Percentiles rank a stretch among this genome's conserved stretches.
These are phyloP conservation scores for Nyctalus aviator DNA, from an alignment of 2,797 vertebrate species.

Conservation along the genomic window DNA sequence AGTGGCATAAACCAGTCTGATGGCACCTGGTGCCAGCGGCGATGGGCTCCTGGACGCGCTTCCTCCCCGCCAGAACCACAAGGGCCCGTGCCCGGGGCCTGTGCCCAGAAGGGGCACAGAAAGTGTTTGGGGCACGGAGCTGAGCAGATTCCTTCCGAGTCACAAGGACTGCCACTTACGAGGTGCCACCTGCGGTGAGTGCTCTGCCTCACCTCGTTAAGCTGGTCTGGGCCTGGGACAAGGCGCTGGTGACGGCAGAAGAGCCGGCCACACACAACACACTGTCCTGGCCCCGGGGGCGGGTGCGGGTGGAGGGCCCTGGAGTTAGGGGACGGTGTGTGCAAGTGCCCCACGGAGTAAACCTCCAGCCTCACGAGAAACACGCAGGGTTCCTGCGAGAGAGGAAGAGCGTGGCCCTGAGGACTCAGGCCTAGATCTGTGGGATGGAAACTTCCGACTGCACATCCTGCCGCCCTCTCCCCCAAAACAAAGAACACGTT, in stretches of 20 bases:
- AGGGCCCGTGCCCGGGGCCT: neutral
- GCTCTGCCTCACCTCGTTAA: conserved; percentile 1
- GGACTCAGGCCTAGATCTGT: neutral
- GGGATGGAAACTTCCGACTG: neutral
- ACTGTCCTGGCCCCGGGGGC: neutral
- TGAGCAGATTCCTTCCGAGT: neutral
- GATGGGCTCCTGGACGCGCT: neutral
- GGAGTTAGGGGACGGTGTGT: rapidly evolving
- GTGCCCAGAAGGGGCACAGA: neutral
- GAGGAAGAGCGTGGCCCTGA: neutral
- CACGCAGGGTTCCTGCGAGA: neutral
- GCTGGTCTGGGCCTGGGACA: neutral
- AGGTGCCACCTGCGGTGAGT: neutral
- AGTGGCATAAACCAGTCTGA: neutral
- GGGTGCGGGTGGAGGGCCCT: neutral
- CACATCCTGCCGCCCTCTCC: neutral
- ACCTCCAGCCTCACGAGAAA: neutral
- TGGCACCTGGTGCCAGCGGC: no score
- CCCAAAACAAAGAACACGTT: neutral
- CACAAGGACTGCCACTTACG: neutral
- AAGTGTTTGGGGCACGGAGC: neutral
- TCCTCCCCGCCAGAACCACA: neutral
- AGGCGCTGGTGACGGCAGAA: neutral
- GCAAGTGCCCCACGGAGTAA: neutral
- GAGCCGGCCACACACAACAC: neutral